Evolutionary conservation across 2,888 invertebrate species (phyloP).

Genomic region (Dastarcus helophoroides): DNA sequence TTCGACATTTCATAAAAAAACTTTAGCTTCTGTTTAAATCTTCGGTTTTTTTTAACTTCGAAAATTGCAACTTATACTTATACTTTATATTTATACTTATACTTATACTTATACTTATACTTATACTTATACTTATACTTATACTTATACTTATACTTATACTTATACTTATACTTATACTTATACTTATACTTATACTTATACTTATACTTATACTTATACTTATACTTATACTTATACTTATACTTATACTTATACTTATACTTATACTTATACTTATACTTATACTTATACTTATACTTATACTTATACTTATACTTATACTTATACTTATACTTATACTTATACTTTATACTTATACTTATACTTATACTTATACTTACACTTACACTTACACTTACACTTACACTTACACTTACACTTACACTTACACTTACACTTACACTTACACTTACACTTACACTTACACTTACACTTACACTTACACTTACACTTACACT

Average conservation of each 20-base stretch:
- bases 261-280: constrained; percentile 4
- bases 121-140: constrained; percentile 3
- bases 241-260: constrained; percentile 1
- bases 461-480: background rate
- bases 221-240: background rate
- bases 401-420: constrained; percentile 2
- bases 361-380: background rate
- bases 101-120: constrained; percentile 2
- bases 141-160: constrained; percentile 4
- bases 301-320: constrained; percentile 1
- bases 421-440: constrained; percentile 1
- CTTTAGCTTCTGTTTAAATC: no score
- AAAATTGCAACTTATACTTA: background rate
- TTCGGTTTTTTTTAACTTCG: no score
- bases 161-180: constrained; percentile 3
- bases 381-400: constrained; percentile 2
- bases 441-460: constrained; percentile 2
- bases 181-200: constrained; percentile 1
- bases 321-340: no score
- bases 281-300: constrained; percentile 1
- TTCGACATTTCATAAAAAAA: no score
- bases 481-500: background rate
- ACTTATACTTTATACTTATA: background rate
- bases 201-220: background rate
- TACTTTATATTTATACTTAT: background rate